Base-by-base conservation (phyloP, 2,888 invertebrate species). In the Diaprepes abbreviatus region DNA sequence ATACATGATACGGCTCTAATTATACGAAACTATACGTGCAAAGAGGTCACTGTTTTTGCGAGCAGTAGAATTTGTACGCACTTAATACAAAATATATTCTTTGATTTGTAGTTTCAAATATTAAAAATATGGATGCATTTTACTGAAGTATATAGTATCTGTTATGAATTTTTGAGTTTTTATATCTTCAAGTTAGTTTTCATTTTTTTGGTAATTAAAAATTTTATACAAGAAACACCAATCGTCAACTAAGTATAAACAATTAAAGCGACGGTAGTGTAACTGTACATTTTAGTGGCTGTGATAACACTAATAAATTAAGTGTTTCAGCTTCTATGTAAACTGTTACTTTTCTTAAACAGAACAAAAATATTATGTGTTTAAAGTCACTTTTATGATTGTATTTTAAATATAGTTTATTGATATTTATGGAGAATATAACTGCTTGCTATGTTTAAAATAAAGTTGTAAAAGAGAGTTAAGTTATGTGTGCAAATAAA, bases 401-500 rank as follows among this genome's bases (percentile, higher is more conserved):
- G 1, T 45, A 3, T 6, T 45, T 9, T 24, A 5, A 21, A n/a
- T 14, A 6, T 35, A n/a, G 35, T 3, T 35, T 35, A 5, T 24
- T 43, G n/a, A n/a, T 38, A 14, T 38, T 16, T 16, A 38, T 2
- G 16, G n/a, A 14, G 38, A 16, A 21, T 1, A 19, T 6, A 2
- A n/a, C 43, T 10, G 19, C 19, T 10, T 38, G 5, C 6, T 3
- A 3, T 17, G n/a, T 12, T 40, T 17, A 9, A 17, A 9, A 3
- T 17, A 40, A 40, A 40, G n/a, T 45, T 45, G 24, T 45, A 45
- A 45, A 50, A 28, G 9, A 12, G 10, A 9, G 28, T 28, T 6
- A 12, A n/a, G 12, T 45, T 45, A 36, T 50, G 33, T 35, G 62
- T 63, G 62, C 62, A 63, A 63, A 63, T 63, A 63, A 60, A 40